Evolutionary conservation across 2,113 vertebrate species (phyloP).

Genomic region (Tetrax tetrax): DNA sequence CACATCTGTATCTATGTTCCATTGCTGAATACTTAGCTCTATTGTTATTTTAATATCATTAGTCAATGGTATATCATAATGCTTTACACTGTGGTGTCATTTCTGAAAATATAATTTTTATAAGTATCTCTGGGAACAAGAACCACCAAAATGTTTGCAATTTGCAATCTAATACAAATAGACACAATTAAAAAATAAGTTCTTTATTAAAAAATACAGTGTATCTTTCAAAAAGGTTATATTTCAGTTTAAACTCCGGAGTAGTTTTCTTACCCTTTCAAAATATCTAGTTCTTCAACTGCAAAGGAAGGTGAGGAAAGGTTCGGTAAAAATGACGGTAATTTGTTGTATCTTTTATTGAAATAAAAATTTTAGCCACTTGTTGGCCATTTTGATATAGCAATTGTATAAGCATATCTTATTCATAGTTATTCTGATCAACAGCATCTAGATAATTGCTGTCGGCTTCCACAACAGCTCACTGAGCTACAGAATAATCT

Average conservation of each 20-base stretch:
- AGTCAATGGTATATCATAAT: neutral
- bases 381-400: neutral
- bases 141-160: neutral
- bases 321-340: neutral
- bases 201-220: neutral
- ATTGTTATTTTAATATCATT: neutral
- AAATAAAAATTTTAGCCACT: neutral
- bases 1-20: neutral
- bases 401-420: neutral
- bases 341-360: neutral
- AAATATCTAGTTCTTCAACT: neutral
- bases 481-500: neutral
- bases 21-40: neutral
- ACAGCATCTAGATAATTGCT: neutral
- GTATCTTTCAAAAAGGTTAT: neutral
- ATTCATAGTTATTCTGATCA: neutral
- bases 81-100: neutral
- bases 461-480: neutral
- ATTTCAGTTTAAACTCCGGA: neutral
- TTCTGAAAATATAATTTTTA: neutral
- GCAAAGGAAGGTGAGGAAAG: neutral
- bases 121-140: neutral
- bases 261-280: neutral
- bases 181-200: neutral
- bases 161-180: neutral